Evolutionary conservation across 2,888 invertebrate genomes (phyloP).

Genomic region (Lochmaea capreae): DNA sequence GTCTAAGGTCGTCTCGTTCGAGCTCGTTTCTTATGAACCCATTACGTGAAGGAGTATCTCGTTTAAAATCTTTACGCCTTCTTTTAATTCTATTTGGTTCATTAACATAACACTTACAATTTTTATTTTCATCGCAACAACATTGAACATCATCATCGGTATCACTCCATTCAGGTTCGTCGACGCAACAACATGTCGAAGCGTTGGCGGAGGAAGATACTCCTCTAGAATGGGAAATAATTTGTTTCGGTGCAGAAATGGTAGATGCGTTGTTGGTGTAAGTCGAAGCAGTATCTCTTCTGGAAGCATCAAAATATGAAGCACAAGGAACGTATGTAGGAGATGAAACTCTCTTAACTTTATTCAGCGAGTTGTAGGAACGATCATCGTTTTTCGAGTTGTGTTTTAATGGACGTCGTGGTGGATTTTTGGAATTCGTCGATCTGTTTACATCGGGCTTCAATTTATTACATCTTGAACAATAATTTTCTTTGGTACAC

Average conservation of each 20-base stretch:
- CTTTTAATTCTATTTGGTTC: not conserved
- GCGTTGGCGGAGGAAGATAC: conserved; percentile 1
- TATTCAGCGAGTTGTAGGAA: not conserved
- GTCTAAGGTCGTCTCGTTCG: not conserved
- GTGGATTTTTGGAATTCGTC: too few species aligned
- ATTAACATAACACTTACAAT: not conserved
- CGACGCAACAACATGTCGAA: conserved; percentile 6
- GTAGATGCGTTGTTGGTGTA: not conserved
- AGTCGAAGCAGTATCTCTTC: not conserved
- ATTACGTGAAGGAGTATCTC: not conserved
- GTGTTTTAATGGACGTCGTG: not conserved
- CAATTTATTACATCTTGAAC: conserved; percentile 3
- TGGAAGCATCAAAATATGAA: not conserved
- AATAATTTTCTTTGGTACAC: not conserved
- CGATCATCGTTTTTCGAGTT: not conserved
- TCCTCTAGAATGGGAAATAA: not conserved
- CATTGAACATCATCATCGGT: not conserved
- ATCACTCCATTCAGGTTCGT: conserved; percentile 2
- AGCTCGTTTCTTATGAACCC: not conserved
- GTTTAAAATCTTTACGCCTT: not conserved
- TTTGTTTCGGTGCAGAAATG: not conserved
- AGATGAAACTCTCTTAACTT: not conserved
- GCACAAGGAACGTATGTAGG: not conserved
- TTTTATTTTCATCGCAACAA: not conserved
- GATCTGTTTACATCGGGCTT: not conserved